These are phyloP conservation scores for Hydrolagus affinis DNA, from an alignment of 2,113 vertebrate species.

Conservation along the genomic window DNA sequence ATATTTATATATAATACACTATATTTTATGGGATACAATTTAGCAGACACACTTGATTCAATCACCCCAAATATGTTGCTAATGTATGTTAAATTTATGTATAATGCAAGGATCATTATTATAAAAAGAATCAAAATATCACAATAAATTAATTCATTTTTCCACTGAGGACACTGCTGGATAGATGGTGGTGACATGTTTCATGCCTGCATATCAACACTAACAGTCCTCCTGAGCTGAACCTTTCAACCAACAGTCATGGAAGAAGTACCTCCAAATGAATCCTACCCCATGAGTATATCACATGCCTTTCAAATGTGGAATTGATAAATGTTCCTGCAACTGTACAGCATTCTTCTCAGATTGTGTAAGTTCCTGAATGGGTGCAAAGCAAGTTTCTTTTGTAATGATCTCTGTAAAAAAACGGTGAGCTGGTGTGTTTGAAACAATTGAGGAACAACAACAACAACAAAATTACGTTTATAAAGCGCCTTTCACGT, in stretches of 20 bases:
- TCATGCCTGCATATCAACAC: not conserved
- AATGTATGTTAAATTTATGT: not conserved
- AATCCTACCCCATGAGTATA: not conserved
- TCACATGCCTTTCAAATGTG: not conserved
- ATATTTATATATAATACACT: not conserved
- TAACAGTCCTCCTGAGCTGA: not conserved
- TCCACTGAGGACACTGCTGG: not conserved
- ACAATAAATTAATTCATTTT: not conserved
- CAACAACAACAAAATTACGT: no score
- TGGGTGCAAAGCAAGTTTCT: not conserved
- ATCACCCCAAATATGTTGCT: not conserved
- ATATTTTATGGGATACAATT: not conserved
- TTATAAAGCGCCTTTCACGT: no score
- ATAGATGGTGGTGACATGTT: not conserved
- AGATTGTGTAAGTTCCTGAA: not conserved
- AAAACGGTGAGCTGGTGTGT: not conserved
- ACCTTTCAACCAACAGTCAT: not conserved
- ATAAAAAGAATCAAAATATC: not conserved
- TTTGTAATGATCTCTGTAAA: not conserved
- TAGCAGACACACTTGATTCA: not conserved
- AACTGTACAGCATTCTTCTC: not conserved
- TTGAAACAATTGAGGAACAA: not conserved
- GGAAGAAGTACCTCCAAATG: not conserved
- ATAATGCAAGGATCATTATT: no score
- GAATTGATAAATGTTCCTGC: not conserved